Evolutionary conservation across 1,140 invertebrate species (phyloP).

Genomic region (Papilio helenus): DNA sequence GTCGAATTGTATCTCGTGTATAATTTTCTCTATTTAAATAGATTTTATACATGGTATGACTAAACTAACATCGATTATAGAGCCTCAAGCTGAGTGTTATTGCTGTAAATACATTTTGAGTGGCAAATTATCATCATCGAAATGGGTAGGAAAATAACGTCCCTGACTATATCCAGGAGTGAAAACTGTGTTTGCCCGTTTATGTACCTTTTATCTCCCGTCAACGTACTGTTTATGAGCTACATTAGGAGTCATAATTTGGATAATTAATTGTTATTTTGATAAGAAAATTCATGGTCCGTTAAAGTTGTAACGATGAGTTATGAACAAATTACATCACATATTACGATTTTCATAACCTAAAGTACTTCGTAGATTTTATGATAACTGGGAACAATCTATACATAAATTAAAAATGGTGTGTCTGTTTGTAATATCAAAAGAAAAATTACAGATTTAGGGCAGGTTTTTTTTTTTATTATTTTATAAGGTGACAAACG

Average conservation of each 20-base stretch:
- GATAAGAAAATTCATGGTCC: conserved; percentile 22
- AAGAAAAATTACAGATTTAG: no score
- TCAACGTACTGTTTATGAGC: conserved; percentile 13
- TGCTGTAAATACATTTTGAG: no score
- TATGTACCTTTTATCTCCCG: conserved; percentile 5
- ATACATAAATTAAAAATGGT: no score
- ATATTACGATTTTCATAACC: not conserved
- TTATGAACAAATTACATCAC: not conserved
- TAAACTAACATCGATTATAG: no score
- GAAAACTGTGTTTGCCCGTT: not conserved
- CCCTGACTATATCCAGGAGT: not conserved
- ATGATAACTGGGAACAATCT: not conserved
- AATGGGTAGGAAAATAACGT: not conserved
- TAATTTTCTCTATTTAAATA: no score
- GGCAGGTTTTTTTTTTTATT: no score
- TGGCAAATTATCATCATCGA: no score
- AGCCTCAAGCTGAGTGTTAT: no score
- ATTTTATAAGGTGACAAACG: no score
- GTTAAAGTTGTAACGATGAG: not conserved
- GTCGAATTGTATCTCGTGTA: no score
- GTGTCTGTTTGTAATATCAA: no score
- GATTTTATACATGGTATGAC: no score
- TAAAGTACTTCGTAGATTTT: not conserved
- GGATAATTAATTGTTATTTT: not conserved
- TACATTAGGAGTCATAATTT: conserved; percentile 17